Base-by-base conservation (phyloP, 2,797 vertebrate species). In the Merluccius polli region DNA sequence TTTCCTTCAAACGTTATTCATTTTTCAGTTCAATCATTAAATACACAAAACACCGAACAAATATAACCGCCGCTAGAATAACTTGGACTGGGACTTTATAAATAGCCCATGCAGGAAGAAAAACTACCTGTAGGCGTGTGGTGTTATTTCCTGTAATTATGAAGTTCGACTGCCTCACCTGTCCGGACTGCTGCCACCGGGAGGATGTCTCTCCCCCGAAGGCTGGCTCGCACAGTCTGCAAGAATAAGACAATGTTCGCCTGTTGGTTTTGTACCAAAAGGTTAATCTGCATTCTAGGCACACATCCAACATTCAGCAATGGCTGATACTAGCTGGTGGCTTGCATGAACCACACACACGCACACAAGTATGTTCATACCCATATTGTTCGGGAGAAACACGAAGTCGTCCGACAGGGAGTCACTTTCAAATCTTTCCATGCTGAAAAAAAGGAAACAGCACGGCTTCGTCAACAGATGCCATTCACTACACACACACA, bases 321-420 rank as follows among this genome's bases (percentile, higher is more conserved):
- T 0, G 32, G 48, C 4, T 65, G 30, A 73, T 8, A 68, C 35
- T 69, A 18, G 18, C 18, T 36, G n/a, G 1, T 63, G 21, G n/a
- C 44, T 29, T 68, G 12, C 32, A 8, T 13, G 18, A 69, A 32
- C 18, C 67, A 70, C 41, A 59, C 16, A 41, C 29, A 72, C 2
- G 15, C 31, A 71, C 32, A 35, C 6, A 65, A 41, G 27, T 33
- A 33, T 73, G 71, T 74, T 0, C 6, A 21, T 70, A 75, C 75
- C 68, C 70, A 0, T 82, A 94, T 93, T 87, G 36, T 76, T 59
- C 24, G 84, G 75, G 5, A 93, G 83, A 32, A 92, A 79, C 29
- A 91, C 92, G 82, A 87, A 93, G 82, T 94, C 93, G 0, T 92
- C 92, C 21, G 78, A 21, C 0, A 89, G 63, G 36, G 76, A 81